Evolutionary conservation across 2,888 invertebrate genomes (phyloP).

Genomic region (Agrochola lota): DNA sequence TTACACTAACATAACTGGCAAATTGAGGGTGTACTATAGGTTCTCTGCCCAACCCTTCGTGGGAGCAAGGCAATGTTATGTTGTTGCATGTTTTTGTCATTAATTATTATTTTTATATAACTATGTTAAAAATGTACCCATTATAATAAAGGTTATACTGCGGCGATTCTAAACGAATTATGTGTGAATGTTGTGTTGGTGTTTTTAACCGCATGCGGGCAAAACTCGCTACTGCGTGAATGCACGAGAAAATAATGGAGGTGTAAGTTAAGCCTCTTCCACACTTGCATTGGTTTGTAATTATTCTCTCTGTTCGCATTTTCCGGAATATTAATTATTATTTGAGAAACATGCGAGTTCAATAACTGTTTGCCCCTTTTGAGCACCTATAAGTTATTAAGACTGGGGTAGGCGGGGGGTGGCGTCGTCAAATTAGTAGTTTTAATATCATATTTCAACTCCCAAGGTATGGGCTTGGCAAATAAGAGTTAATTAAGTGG

Average conservation of each 20-base stretch:
- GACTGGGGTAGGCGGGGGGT: background rate
- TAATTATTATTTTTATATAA: background rate
- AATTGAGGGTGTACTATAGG: background rate
- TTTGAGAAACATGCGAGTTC: no score
- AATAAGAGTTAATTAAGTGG: constrained; percentile 30
- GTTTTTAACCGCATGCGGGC: background rate
- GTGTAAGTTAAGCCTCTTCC: background rate
- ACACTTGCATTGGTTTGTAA: background rate
- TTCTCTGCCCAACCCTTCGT: background rate
- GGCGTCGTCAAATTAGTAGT: no score
- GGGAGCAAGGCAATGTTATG: no score
- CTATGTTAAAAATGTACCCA: background rate
- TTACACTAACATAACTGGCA: background rate
- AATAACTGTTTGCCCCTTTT: background rate
- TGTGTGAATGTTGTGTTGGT: background rate
- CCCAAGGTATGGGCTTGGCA: constrained; percentile 36
- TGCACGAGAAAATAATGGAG: background rate
- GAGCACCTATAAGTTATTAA: background rate
- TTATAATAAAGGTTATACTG: background rate
- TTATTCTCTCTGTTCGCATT: no score
- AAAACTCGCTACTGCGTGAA: no score
- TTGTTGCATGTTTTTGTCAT: no score
- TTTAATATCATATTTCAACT: constrained; percentile 45
- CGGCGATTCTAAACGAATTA: background rate
- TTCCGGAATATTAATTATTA: no score